These are phyloP conservation scores for Crotalus horridus DNA, from an alignment of 2,113 vertebrate species.

Conservation along the genomic window DNA sequence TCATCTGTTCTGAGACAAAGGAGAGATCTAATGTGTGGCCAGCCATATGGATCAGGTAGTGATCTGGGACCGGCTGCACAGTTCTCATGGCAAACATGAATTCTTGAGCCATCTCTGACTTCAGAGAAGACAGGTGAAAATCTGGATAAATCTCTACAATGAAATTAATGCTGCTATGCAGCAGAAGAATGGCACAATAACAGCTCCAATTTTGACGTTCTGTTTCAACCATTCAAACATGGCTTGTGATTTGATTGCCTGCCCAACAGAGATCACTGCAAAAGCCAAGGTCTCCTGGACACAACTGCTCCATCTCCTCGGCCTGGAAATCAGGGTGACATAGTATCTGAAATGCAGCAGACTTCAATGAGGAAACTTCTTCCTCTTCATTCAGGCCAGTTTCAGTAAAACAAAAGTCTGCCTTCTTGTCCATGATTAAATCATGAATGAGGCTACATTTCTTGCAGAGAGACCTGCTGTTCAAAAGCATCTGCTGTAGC, in stretches of 20 bases:
- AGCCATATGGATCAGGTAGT: background rate
- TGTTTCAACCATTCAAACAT: background rate
- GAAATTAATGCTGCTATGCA: background rate
- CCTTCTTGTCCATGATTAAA: background rate
- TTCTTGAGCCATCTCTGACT: background rate
- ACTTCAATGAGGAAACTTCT: background rate
- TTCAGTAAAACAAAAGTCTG: background rate
- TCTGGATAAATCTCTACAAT: background rate
- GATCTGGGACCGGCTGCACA: background rate
- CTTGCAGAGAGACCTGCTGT: background rate
- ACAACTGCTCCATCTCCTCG: background rate
- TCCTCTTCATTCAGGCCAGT: background rate
- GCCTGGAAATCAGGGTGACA: background rate
- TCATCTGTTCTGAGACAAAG: background rate
- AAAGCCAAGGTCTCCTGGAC: background rate
- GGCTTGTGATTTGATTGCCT: background rate
- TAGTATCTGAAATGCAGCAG: background rate
- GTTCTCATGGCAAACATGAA: background rate
- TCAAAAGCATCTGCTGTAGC: background rate
- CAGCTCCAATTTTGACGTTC: background rate
- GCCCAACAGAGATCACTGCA: background rate
- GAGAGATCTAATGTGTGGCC: background rate
- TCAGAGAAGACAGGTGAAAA: background rate
- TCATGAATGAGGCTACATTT: background rate
- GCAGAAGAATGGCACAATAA: background rate